Evolutionary conservation across 2,888 invertebrate species (phyloP).

Genomic region (Pristionchus japonicus): DNA sequence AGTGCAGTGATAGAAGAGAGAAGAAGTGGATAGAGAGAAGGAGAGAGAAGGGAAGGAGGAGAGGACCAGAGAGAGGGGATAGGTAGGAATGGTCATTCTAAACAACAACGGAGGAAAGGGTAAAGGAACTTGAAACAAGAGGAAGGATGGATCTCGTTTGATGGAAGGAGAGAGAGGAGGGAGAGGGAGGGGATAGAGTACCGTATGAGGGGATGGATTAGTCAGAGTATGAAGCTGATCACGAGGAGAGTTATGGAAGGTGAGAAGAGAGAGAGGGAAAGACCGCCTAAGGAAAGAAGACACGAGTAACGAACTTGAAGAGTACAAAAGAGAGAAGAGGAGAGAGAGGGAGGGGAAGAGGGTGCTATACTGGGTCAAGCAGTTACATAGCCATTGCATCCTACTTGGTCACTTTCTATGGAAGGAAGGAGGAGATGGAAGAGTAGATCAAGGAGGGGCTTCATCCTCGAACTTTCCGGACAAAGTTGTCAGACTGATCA

Average conservation of each 20-base stretch:
- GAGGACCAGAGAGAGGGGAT: background rate
- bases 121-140: conserved; percentile 41
- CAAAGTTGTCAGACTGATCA: background rate
- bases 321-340: background rate
- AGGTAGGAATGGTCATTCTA: background rate
- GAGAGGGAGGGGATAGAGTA: background rate
- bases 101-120: conserved; percentile 21
- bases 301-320: background rate
- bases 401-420: background rate
- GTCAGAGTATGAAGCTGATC: background rate
- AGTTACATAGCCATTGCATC: conserved; percentile 44
- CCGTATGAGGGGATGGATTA: background rate
- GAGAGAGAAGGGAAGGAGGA: conserved; percentile 8
- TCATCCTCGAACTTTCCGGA: background rate
- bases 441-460: conserved; percentile 23
- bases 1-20: background rate
- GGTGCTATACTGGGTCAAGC: conserved; percentile 43
- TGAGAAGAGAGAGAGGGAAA: background rate
- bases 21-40: conserved; percentile 1
- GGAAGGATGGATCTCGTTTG: conserved; percentile 32
- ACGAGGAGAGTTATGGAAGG: background rate
- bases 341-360: background rate
- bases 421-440: background rate
- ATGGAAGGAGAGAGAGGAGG: too few relatives aligned
- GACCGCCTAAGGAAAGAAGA: conserved; percentile 26